Evolutionary conservation across 2,797 vertebrate species (phyloP), one percentile per base, ranked within the genome.

Genomic region (Parambassis ranga): DNA sequence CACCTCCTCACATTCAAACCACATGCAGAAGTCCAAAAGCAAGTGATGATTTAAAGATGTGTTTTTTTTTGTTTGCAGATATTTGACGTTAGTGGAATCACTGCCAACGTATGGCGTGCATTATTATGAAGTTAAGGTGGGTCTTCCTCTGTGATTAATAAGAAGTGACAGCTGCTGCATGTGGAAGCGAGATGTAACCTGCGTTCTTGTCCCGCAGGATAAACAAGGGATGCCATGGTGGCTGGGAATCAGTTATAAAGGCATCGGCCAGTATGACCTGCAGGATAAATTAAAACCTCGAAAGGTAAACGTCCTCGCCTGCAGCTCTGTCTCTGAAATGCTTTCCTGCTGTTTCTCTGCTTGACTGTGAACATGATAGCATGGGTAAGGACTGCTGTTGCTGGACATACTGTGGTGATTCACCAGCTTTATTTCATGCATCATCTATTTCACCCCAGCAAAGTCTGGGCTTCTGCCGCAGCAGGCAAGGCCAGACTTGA

Each of bases 191-290:
- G 35, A 15, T 30, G 18, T 41, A 30, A 52, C 31, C 38, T 60
- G 28, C 68, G 52, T 10, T 77, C 36, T 81, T 28, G 14, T 39
- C 27, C 44, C 81, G 56, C 89, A 99, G 98, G 98, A 99, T 88
- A 99, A 99, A 86, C 98, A 98, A 89, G 96, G 96, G 66, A 97
- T 99, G 79, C 98, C 97, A 0, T 98, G 98, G 98, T 99, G 98
- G 98, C 94, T 99, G 56, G 98, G 98, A 57, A 94, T 99, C 92
- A 98, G 97, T 88, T 98, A 96, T 79, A 99, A 97, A 90, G 97
- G 97, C 83, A 98, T 99, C 0, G 96, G 96, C 67, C 98, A 98
- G 71, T 99, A 98, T 56, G 98, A 99, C 71, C 89, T 96, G 19
- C 98, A 99, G 83, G 98, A 99, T 63, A 98, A 98, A 85, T 92